phyloP scores from a whole-genome alignment of 2,888 invertebrate genomes.

The Acrocera orbiculus region DNA sequence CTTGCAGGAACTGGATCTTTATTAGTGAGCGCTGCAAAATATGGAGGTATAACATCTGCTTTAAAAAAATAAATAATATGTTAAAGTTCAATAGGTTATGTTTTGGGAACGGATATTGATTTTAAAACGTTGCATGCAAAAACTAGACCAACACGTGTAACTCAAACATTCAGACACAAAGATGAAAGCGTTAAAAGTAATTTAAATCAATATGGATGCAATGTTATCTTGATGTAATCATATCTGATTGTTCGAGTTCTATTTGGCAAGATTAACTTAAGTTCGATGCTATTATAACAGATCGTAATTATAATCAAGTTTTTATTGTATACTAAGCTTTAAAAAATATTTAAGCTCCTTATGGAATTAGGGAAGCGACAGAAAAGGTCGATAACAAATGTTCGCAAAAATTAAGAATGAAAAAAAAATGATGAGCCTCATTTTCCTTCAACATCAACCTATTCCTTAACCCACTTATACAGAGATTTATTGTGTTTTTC shows the following conservation, averaged over 20 bases:
- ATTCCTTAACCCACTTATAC: constrained; percentile 66
- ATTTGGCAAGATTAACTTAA: constrained; percentile 52
- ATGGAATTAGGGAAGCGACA: constrained; percentile 89
- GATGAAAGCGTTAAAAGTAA: constrained; percentile 83
- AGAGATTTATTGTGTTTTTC: constrained; percentile 72
- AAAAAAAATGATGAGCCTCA: constrained; percentile 47
- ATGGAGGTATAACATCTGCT: too few relatives aligned
- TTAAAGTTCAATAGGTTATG: too few relatives aligned
- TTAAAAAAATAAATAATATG: too few relatives aligned
- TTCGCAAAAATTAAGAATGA: constrained; percentile 33
- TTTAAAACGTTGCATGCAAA: constrained; percentile 83
- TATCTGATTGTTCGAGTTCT: constrained; percentile 78
- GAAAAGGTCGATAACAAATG: constrained; percentile 44
- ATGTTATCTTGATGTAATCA: constrained; percentile 69
- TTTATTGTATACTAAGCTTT: neutral
- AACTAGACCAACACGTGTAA: constrained; percentile 60
- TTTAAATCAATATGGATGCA: constrained; percentile 71
- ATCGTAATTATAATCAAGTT: constrained; percentile 48
- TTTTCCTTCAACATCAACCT: constrained; percentile 70
- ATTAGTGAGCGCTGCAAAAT: constrained; percentile 74
- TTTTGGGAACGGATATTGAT: constrained; percentile 85
- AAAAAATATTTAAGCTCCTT: constrained; percentile 56
- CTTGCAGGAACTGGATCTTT: constrained; percentile 65
- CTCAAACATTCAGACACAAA: constrained; percentile 54
- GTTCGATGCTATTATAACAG: constrained; percentile 89